Base-by-base conservation (phyloP, 1,140 invertebrate species). In the Plodia interpunctella region DNA sequence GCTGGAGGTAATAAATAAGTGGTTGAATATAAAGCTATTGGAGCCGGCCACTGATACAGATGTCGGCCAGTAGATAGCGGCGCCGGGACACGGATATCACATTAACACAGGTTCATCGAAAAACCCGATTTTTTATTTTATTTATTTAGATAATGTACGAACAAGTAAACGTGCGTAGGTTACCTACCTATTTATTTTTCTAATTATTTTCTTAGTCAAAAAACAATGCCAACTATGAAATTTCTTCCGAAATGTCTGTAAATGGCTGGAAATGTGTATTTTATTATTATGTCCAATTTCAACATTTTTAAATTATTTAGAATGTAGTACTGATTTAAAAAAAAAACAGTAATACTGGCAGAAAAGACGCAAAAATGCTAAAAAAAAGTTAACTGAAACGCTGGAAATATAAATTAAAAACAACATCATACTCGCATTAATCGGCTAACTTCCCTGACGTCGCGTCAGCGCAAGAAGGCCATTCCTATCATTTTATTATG, bases 31-130 rank as follows among this genome's bases (percentile, higher is more conserved):
- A 83, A 78, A 80, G 79, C 74, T 80, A 80, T 82, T 75, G 77
- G 78, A 75, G 69, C 77, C 66, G 68, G 83, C 84, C 84, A 83
- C 84, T 77, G 80, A 85, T 85, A 87, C 84, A 87, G 82, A 82
- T 87, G 84, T 87, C 78, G 75, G 55, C 59, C 49, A 59, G 49
- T 69, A 74, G 84, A 87, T 87, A 87, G 81, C 84, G 82, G 80
- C 76, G 59, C 59, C 78, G 78, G 71, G 76, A 83, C 83, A 87
- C 74, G 84, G 80, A 85, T 83, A 83, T 83, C 84, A 87, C 84
- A 87, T 87, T 87, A 87, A 44, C 38, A 44, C 38, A 5, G 13
- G 13, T 5, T 44, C 38, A 5, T 44, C 38, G 38, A 13, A 13
- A 15, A 13, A n/a, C 38, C 38, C 38, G 38, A 44, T 15, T 44